Conservation (phyloP, 1,140 invertebrate genomes). For the Ooceraea biroi region DNA sequence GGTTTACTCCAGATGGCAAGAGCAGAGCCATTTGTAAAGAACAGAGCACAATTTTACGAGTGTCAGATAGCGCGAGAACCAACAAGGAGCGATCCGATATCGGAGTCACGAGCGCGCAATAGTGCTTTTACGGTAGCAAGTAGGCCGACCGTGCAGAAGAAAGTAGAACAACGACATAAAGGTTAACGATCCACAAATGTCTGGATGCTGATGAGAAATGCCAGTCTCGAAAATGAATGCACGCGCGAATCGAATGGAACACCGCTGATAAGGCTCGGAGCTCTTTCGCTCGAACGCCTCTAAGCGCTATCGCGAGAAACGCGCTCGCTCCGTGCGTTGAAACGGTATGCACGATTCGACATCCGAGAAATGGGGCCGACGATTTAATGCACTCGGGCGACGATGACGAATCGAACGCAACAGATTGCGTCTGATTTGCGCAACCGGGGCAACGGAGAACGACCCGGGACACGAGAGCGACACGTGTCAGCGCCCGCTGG, state of each 20-base stretch:
- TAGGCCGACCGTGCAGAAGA: slow-evolving; percentile 50
- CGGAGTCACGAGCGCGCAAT: slow-evolving; percentile 48
- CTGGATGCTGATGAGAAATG: slow-evolving; percentile 55
- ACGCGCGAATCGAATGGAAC: slow-evolving; percentile 14
- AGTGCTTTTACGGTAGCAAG: slow-evolving; percentile 51
- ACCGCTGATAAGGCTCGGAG: slow-evolving; percentile 30
- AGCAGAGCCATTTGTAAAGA: background rate
- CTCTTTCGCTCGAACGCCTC: slow-evolving; percentile 18
- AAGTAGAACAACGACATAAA: slow-evolving; percentile 64
- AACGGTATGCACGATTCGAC: background rate
- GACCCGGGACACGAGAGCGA: slow-evolving; percentile 25
- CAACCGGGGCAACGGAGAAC: slow-evolving; percentile 71
- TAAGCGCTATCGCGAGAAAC: slow-evolving; percentile 38
- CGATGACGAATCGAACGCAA: slow-evolving; percentile 60
- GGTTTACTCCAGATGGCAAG: background rate
- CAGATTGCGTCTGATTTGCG: slow-evolving; percentile 67
- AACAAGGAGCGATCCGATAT: slow-evolving; percentile 49
- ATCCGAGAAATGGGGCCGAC: slow-evolving; percentile 58
- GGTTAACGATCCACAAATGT: slow-evolving; percentile 65
- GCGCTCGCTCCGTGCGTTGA: slow-evolving; percentile 5
- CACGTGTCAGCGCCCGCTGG: slow-evolving; percentile 58
- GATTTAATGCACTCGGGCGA: slow-evolving; percentile 1
- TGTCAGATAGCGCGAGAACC: slow-evolving; percentile 43
- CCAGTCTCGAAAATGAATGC: slow-evolving; percentile 52
- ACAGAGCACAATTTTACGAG: slow-evolving; percentile 29